Base-by-base conservation (phyloP, 2,888 invertebrate species). In the Buathra laborator region DNA sequence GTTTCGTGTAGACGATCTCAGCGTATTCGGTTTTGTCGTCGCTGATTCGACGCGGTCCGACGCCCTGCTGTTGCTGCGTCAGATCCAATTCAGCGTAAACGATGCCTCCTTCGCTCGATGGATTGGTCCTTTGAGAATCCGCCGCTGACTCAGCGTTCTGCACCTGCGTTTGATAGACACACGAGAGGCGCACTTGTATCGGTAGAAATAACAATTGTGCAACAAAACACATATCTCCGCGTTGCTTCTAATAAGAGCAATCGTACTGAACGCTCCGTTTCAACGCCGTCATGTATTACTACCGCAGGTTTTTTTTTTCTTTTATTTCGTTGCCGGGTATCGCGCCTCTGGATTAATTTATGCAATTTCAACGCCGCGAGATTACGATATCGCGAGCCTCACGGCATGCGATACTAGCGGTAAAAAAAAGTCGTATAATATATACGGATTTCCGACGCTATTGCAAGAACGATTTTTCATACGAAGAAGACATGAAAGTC, bases 21-120 rank as follows among this genome's bases (percentile, higher is more conserved):
- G 97, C 97, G 93, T 98, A 97, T 90, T 96, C 96, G 3, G 96
- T 96, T 91, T 96, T 95, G 87, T 96, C 96, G 1, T 96, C 96
- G 90, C 94, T 90, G 94, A 95, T 92, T 12, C 90, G 91, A 56
- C 92, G 90, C 0, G 92, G 90, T 1, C 89, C 67, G 9, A 70
- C 85, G 9, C 87, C 86, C 32, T 91, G 92, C 70, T 92, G 92
- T 19, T 92, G 92, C 56, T 91, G 92, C 19, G 91, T 91, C 48
- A 94, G 88, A 71, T 94, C 94, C 64, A 94, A 88, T 86, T 94
- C 94, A 0, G 94, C 94, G 64, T 94, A 94, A 70, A 94, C 94
- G 29, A 94, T 88, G 72, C 92, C 93, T 56, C 91, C 90, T 78
- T 93, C 92, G 43, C 88, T 88, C 2, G 86, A 72, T 12, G 89